These are phyloP conservation scores for Mormoops blainvillei DNA, from an alignment of 2,113 vertebrate species.

Conservation along the genomic window DNA sequence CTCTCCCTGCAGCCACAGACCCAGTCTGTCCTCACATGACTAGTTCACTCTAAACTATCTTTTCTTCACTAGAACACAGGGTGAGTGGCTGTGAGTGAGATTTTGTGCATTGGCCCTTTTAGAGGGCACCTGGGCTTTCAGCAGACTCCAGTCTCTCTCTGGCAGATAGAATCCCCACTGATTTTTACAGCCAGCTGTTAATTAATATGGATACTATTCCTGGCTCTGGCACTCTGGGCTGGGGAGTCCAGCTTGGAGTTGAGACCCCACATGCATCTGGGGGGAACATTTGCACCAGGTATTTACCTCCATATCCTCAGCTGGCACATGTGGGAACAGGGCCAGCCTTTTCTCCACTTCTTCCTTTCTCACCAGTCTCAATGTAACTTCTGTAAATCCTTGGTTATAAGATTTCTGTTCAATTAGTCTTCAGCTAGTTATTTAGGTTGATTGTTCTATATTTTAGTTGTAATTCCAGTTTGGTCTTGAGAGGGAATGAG, in stretches of 20 bases:
- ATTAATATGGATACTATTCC: not conserved
- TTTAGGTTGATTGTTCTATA: not conserved
- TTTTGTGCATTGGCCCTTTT: not conserved
- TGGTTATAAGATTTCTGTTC: not conserved
- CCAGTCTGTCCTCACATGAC: not conserved
- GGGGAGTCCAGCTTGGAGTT: not conserved
- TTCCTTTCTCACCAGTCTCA: not conserved
- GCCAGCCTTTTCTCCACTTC: not conserved
- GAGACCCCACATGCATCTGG: not conserved
- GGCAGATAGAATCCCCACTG: not conserved
- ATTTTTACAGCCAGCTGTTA: not conserved
- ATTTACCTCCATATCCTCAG: not conserved
- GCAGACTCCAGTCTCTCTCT: not conserved
- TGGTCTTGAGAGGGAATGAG: not conserved
- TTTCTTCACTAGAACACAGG: not conserved
- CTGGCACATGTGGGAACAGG: not conserved
- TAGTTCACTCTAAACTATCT: not conserved
- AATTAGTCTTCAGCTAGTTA: not conserved
- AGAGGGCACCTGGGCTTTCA: not conserved
- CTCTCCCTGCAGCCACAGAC: not conserved
- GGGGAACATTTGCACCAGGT: not conserved
- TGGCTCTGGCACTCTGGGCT: not conserved
- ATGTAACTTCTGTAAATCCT: not conserved
- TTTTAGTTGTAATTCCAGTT: not conserved
- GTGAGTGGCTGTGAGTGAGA: not conserved